Conservation (phyloP, 2,113 vertebrate genomes). For the Pluvialis apricaria region DNA sequence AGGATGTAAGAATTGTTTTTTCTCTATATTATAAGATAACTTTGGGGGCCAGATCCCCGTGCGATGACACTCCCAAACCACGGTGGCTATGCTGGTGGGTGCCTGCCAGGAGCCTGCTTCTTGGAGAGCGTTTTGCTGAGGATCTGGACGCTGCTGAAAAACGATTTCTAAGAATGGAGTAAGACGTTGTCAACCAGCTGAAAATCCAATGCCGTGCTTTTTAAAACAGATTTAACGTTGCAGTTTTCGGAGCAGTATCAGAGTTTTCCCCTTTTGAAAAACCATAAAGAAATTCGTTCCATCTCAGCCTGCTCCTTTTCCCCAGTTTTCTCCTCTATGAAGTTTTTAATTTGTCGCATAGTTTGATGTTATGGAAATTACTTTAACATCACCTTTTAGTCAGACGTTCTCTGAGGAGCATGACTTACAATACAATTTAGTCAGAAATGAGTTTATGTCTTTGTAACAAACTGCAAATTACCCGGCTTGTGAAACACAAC, state of each 20-base stretch:
- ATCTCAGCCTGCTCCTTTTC: not conserved
- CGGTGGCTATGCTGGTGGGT: rapidly evolving
- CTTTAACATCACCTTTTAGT: slow-evolving; percentile 54
- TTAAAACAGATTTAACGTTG: not conserved
- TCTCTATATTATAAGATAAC: not conserved
- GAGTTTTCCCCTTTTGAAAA: not conserved
- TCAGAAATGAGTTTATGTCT: slow-evolving; percentile 46
- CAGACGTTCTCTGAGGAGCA: not conserved
- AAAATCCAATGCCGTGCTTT: not conserved
- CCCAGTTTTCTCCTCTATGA: not conserved
- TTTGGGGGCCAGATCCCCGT: not conserved
- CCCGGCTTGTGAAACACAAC: not conserved
- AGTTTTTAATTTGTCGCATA: slow-evolving; percentile 47
- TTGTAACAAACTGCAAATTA: slow-evolving; percentile 59
- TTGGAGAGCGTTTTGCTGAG: not conserved
- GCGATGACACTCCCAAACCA: too few species aligned
- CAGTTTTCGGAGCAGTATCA: not conserved
- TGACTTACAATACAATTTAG: slow-evolving; percentile 49
- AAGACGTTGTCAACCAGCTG: not conserved
- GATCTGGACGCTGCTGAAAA: not conserved
- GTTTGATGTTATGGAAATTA: slow-evolving; percentile 56
- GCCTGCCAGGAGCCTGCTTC: not conserved
- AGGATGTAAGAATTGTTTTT: not conserved
- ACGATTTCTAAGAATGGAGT: rapidly evolving
- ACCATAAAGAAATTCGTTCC: not conserved